A percentile compares a stretch with the other conserved stretches of the same genome.
Conservation (phyloP, 2,113 vertebrate genomes). For the Heteronetta atricapilla region DNA sequence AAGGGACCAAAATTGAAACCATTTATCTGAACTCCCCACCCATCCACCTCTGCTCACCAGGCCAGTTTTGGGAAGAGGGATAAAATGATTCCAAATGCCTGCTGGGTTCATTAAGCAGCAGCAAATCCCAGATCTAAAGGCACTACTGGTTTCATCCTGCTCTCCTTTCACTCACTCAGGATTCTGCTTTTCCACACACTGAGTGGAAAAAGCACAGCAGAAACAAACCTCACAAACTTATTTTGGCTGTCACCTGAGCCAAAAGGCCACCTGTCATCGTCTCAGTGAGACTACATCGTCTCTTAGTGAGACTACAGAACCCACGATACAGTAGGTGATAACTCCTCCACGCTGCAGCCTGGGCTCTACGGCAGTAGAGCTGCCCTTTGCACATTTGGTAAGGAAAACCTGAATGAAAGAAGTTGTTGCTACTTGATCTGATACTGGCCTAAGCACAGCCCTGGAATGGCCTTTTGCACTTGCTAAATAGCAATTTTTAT, state of each 20-base stretch:
- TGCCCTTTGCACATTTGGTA: background rate
- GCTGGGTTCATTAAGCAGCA: conserved; percentile 34
- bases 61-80: conserved; percentile 56
- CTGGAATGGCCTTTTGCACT: background rate
- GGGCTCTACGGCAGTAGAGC: background rate
- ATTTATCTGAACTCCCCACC: conserved; percentile 70
- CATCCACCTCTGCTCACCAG: conserved; percentile 31
- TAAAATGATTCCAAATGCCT: conserved; percentile 44
- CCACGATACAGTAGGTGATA: background rate
- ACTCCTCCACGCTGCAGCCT: background rate
- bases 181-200: background rate
- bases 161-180: background rate
- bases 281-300: too few relatives aligned
- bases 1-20: conserved; percentile 71
- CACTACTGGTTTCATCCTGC: background rate
- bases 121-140: conserved; percentile 12
- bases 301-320: background rate
- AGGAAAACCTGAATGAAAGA: background rate
- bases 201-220: rapidly evolving
- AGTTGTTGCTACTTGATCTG: background rate
- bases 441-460: background rate
- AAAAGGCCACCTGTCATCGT: background rate
- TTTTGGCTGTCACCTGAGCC: background rate
- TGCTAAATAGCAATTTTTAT: background rate
- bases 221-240: background rate